phyloP scores from a whole-genome alignment of 2,888 invertebrate species.

The Lordiphosa fenestrarum region DNA sequence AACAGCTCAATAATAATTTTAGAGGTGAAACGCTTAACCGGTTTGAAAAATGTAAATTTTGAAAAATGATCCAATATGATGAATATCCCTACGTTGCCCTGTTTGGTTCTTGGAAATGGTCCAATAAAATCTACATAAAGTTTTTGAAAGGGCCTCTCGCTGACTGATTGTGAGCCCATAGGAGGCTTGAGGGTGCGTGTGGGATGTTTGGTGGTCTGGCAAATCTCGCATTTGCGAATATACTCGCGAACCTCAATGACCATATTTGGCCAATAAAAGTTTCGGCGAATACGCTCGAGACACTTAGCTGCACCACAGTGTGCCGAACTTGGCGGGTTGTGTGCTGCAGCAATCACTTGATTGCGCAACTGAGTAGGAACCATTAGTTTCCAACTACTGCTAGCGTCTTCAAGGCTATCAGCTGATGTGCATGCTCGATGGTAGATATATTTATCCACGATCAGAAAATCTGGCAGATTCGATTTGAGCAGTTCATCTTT shows the following conservation, averaged over 20 bases:
- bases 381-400: constrained; percentile 5
- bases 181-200: not conserved
- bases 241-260: not conserved
- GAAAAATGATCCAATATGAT: no score
- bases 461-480: no score
- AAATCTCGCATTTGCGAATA: not conserved
- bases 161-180: not conserved
- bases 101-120: not conserved
- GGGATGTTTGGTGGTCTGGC: constrained; percentile 2
- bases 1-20: no score
- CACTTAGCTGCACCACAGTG: constrained; percentile 6
- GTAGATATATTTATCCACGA: no score
- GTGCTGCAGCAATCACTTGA: not conserved
- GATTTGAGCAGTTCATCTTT: no score
- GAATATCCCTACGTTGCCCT: constrained; percentile 1
- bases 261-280: constrained; percentile 9
- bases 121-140: constrained; percentile 5
- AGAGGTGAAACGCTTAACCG: no score
- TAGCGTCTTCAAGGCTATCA: no score
- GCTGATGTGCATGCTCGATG: no score
- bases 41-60: no score
- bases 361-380: not conserved
- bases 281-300: constrained; percentile 2
- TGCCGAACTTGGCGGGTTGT: no score
- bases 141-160: constrained; percentile 8